These are phyloP conservation scores for Anticlea derivata DNA, from an alignment of 2,888 invertebrate genomes.

Conservation along the genomic window DNA sequence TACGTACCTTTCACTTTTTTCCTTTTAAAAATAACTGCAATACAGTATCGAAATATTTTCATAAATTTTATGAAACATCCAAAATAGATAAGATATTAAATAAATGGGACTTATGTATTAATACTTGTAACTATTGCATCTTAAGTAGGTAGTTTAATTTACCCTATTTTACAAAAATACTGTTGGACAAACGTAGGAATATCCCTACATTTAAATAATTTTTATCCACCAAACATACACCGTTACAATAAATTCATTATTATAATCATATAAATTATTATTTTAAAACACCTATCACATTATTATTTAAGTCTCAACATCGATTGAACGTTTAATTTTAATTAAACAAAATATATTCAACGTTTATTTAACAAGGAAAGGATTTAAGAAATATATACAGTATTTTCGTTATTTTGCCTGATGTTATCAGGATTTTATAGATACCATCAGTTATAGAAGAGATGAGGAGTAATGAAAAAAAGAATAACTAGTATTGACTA, in stretches of 20 bases:
- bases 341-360: conserved; percentile 43
- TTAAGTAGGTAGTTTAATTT: conserved; percentile 35
- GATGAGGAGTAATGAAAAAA: not conserved
- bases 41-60: no score
- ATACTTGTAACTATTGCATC: conserved; percentile 41
- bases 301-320: conserved; percentile 66
- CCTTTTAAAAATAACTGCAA: no score
- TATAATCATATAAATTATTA: conserved; percentile 49
- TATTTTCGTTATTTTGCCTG: conserved; percentile 3
- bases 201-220: conserved; percentile 48
- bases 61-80: not conserved
- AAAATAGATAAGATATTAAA: not conserved
- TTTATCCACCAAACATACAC: conserved; percentile 42
- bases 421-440: conserved; percentile 3
- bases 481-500: conserved; percentile 4
- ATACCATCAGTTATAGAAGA: not conserved
- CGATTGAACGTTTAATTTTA: conserved; percentile 55
- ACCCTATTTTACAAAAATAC: conserved; percentile 60
- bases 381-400: conserved; percentile 19
- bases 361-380: conserved; percentile 23
- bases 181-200: conserved; percentile 57
- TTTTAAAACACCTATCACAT: conserved; percentile 67
- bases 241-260: conserved; percentile 45
- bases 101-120: conserved; percentile 4
- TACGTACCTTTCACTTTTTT: not conserved